Conservation (phyloP, 92 coral and sea anemone genomes). For the Zoanthus solanderi region DNA sequence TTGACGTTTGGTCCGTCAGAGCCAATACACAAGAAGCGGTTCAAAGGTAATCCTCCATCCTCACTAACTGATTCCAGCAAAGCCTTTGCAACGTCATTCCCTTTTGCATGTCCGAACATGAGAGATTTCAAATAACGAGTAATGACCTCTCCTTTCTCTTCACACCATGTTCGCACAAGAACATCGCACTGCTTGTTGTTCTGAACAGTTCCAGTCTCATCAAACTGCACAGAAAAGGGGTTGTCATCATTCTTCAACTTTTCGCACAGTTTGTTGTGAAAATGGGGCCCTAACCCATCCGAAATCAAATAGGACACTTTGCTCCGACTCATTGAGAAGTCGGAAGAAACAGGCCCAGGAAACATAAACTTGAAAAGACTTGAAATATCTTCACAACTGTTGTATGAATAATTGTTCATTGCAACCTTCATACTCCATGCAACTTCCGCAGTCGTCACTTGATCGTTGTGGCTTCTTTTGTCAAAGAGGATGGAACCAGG, state of each 20-base stretch:
- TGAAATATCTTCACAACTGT: too few relatives aligned
- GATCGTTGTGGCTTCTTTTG: background rate
- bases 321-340: constrained; percentile 47
- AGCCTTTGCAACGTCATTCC: constrained; percentile 32
- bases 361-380: background rate
- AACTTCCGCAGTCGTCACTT: too few relatives aligned
- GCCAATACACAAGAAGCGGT: too few relatives aligned
- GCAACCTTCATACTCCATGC: too few relatives aligned
- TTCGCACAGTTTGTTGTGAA: background rate
- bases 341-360: constrained; percentile 48
- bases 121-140: too few relatives aligned
- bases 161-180: too few relatives aligned
- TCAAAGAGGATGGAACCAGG: constrained; percentile 28
- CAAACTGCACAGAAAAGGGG: constrained; percentile 16
- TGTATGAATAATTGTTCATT: too few relatives aligned
- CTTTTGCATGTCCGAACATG: background rate
- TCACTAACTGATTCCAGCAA: background rate
- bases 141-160: too few relatives aligned
- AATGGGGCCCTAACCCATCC: constrained; percentile 40
- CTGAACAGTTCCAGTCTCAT: constrained; percentile 34
- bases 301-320: constrained; percentile 3
- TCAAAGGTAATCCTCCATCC: too few relatives aligned
- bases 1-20: too few relatives aligned
- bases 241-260: background rate
- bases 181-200: too few relatives aligned